A percentile compares a stretch with the other conserved stretches of the same genome.
Evolutionary conservation across 2,113 vertebrate species (phyloP).

Genomic region (Cephalopholis sonnerati): DNA sequence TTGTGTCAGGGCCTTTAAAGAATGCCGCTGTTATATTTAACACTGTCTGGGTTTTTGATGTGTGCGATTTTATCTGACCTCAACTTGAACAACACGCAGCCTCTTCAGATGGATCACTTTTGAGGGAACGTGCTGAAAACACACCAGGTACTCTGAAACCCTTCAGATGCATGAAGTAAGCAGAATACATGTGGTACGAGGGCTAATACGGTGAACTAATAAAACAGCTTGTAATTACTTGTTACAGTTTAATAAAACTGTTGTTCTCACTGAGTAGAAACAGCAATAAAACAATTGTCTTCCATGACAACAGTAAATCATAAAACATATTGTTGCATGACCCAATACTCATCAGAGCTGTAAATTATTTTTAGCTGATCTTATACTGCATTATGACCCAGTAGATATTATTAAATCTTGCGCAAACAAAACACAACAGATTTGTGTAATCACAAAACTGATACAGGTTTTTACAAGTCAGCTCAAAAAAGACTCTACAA

Average conservation of each 20-base stretch:
- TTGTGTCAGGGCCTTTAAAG: not conserved
- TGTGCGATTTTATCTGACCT: not conserved
- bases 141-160: not conserved
- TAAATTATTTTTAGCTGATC: not conserved
- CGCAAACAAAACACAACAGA: not conserved
- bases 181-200: not conserved
- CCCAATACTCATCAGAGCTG: not conserved
- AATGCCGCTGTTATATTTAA: conserved; percentile 10
- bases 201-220: not conserved
- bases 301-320: not conserved
- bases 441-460: not conserved
- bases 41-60: not conserved
- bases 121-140: not conserved
- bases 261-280: not conserved
- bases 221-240: not conserved
- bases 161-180: not conserved
- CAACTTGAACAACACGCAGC: not conserved
- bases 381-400: not conserved
- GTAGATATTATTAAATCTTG: not conserved
- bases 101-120: not conserved
- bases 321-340: not conserved
- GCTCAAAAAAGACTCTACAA: not conserved
- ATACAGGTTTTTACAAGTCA: not conserved
- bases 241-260: not conserved
- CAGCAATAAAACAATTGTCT: not conserved